phyloP scores from a whole-genome alignment of 53 echinoderm and acorn worm genomes.

The Stichopus horrens region DNA sequence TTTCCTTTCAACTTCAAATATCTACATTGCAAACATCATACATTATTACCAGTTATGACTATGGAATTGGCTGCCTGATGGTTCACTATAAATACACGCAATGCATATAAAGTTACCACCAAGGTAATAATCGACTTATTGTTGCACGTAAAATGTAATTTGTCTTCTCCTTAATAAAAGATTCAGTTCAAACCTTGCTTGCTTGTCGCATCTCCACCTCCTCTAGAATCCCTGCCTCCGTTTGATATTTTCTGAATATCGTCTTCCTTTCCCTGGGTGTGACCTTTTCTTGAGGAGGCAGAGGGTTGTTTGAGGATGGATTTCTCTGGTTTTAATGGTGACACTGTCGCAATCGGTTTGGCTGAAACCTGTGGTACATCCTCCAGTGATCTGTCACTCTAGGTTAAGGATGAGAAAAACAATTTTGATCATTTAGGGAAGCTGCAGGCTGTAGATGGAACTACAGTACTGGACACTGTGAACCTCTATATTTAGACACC shows the following conservation, averaged over 20 bases:
- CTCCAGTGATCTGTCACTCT: not conserved
- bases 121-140: too few relatives aligned
- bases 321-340: constrained; percentile 27
- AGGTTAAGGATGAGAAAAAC: not conserved
- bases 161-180: too few relatives aligned
- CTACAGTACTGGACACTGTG: too few relatives aligned
- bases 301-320: constrained; percentile 35
- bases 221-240: not conserved
- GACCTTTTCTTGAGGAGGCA: not conserved
- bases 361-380: not conserved
- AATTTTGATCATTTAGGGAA: not conserved
- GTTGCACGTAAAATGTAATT: too few relatives aligned
- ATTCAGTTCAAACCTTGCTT: not conserved
- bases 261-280: not conserved
- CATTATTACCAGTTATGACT: too few relatives aligned
- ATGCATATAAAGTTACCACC: too few relatives aligned
- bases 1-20: too few relatives aligned
- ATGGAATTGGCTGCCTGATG: too few relatives aligned
- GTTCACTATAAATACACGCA: too few relatives aligned
- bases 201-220: not conserved
- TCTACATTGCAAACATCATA: too few relatives aligned
- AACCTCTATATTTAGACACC: too few relatives aligned
- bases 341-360: constrained; percentile 5
- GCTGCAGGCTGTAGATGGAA: too few relatives aligned
- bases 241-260: not conserved